phyloP scores from a whole-genome alignment of 2,797 vertebrate genomes.

The Silurus lanzhouensis region DNA sequence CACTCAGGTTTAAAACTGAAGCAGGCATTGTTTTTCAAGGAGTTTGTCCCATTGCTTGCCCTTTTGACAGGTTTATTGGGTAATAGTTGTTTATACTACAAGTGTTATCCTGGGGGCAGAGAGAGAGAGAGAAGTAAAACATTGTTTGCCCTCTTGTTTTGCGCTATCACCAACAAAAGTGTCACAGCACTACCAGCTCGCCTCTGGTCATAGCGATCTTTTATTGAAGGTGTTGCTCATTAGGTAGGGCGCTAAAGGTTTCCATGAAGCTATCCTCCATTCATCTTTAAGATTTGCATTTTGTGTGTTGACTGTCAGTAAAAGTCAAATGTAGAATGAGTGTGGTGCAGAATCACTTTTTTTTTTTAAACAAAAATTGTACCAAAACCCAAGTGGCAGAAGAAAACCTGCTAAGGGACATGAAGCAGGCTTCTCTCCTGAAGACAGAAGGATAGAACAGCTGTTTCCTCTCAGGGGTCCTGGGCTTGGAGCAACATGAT shows the following conservation, averaged over 20 bases:
- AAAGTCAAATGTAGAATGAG: constrained; percentile 23
- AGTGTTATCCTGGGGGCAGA: constrained; percentile 63
- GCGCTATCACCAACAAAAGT: constrained; percentile 37
- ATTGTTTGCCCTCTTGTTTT: constrained; percentile 57
- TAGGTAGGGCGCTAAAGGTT: not conserved
- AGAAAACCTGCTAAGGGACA: constrained; percentile 43
- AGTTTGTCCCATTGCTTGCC: constrained; percentile 68
- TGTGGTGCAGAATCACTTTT: constrained; percentile 15
- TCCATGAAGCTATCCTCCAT: not conserved
- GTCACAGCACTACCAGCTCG: constrained; percentile 20
- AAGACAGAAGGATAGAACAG: constrained; percentile 57
- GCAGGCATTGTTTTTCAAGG: constrained; percentile 68
- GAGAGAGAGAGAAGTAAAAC: constrained; percentile 69
- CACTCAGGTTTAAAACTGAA: constrained; percentile 66
- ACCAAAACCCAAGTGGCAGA: constrained; percentile 38
- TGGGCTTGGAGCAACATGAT: constrained; percentile 26
- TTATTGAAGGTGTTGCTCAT: not conserved
- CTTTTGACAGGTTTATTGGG: constrained; percentile 80
- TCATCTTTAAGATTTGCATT: not conserved
- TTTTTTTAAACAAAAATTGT: constrained; percentile 39
- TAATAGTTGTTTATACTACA: constrained; percentile 72
- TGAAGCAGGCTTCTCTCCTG: constrained; percentile 46
- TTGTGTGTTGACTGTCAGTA: not conserved
- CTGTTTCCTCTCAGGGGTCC: constrained; percentile 58
- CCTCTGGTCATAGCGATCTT: constrained; percentile 4